Conservation (phyloP, 2,888 invertebrate species). For the Metopia argyrocephala region DNA sequence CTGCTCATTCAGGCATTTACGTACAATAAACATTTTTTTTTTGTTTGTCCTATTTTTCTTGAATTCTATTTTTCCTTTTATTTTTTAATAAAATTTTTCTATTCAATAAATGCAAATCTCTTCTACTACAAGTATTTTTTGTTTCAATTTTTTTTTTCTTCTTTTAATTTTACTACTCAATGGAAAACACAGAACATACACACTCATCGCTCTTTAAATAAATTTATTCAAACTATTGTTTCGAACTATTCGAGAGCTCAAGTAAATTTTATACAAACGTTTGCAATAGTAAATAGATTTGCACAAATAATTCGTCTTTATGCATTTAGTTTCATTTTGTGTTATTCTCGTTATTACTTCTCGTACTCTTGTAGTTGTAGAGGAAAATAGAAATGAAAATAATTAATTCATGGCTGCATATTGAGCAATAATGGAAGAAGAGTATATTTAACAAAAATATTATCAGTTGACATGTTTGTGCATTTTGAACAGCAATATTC, state of each 20-base stretch:
- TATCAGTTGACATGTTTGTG: neutral
- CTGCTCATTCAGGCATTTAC: constrained; percentile 54
- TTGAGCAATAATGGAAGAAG: constrained; percentile 33
- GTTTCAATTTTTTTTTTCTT: constrained; percentile 18
- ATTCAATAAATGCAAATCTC: constrained; percentile 48
- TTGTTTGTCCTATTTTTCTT: neutral
- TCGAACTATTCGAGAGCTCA: constrained; percentile 35
- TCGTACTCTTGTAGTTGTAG: neutral
- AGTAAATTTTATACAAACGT: constrained; percentile 18
- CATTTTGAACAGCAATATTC: neutral
- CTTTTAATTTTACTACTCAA: neutral
- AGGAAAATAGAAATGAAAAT: constrained; percentile 46
- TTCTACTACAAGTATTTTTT: too few relatives aligned
- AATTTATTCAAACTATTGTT: constrained; percentile 23
- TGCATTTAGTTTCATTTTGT: neutral
- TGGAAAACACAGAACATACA: neutral
- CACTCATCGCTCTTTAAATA: neutral
- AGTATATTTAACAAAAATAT: constrained; percentile 4
- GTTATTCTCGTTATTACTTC: constrained; percentile 1
- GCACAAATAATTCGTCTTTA: neutral
- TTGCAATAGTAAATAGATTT: constrained; percentile 14
- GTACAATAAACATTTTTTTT: constrained; percentile 46
- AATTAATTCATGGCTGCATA: constrained; percentile 58
- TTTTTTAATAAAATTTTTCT: neutral
- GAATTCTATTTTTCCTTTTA: constrained; percentile 18